Evolutionary conservation across 1,140 invertebrate genomes (phyloP).

Genomic region (Rhynchophorus ferrugineus): DNA sequence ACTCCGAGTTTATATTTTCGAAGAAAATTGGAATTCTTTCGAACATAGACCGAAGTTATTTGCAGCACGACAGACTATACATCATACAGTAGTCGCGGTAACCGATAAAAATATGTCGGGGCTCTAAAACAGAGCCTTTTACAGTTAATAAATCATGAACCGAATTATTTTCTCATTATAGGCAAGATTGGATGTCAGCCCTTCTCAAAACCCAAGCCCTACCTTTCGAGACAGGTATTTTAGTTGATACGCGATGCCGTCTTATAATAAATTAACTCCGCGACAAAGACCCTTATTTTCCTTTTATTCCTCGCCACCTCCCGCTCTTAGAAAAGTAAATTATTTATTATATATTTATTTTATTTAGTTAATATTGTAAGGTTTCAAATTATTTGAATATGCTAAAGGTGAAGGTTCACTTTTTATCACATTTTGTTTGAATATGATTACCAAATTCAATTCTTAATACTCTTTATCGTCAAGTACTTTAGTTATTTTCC

Average conservation of each 20-base stretch:
- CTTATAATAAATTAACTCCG: neutral
- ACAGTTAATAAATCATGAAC: neutral
- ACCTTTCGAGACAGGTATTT: neutral
- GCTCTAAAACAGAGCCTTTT: neutral
- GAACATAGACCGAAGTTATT: no score
- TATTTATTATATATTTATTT: neutral
- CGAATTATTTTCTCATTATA: neutral
- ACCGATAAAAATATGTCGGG: neutral
- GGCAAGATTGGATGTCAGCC: neutral
- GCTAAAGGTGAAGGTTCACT: neutral
- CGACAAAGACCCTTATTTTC: no score
- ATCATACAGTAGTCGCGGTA: neutral
- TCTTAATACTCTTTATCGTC: no score
- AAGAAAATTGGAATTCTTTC: neutral
- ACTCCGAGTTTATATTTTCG: neutral
- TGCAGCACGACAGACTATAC: no score
- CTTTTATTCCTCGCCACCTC: no score
- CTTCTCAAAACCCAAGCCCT: neutral
- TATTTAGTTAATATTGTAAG: neutral
- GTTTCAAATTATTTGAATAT: neutral
- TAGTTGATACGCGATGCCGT: neutral
- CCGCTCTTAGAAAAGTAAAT: neutral
- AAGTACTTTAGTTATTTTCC: no score
- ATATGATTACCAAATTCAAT: no score
- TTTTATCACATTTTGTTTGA: no score